Evolutionary conservation across 1,140 invertebrate genomes (phyloP).

Genomic region (Planococcus citri): DNA sequence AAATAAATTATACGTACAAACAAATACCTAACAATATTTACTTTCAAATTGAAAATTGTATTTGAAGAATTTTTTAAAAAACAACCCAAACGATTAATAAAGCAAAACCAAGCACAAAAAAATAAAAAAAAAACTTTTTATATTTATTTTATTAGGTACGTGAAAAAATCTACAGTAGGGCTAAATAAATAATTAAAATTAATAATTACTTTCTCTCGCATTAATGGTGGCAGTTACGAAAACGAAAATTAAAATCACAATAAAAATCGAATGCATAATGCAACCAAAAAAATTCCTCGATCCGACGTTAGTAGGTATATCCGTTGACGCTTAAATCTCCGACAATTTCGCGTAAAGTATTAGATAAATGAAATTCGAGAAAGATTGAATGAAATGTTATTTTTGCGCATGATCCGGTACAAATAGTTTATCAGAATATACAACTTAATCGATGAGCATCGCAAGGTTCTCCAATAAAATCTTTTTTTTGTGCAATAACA

Average conservation of each 20-base stretch:
- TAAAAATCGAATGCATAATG: not conserved
- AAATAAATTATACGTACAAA: no score
- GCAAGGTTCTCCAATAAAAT: not conserved
- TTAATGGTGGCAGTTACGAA: not conserved
- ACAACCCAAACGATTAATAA: no score
- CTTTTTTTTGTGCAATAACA: constrained; percentile 2
- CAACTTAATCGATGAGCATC: constrained; percentile 2
- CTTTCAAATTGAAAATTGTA: no score
- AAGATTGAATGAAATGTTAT: constrained; percentile 8
- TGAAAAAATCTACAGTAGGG: no score
- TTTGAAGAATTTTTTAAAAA: no score
- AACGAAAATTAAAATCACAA: not conserved
- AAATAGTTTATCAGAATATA: not conserved
- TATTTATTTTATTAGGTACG: no score
- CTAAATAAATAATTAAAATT: no score
- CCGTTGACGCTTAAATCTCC: not conserved
- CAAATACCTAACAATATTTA: no score
- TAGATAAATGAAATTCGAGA: constrained; percentile 2
- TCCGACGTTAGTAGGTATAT: no score
- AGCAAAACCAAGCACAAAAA: no score
- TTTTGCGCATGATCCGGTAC: not conserved
- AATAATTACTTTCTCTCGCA: not conserved
- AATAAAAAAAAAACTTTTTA: no score
- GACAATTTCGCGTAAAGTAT: not conserved
- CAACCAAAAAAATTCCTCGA: not conserved